A percentile compares a stretch with the other conserved stretches of the same genome.
These are phyloP conservation scores for Ellobius talpinus DNA, from an alignment of 2,113 vertebrate species.

Conservation along the genomic window DNA sequence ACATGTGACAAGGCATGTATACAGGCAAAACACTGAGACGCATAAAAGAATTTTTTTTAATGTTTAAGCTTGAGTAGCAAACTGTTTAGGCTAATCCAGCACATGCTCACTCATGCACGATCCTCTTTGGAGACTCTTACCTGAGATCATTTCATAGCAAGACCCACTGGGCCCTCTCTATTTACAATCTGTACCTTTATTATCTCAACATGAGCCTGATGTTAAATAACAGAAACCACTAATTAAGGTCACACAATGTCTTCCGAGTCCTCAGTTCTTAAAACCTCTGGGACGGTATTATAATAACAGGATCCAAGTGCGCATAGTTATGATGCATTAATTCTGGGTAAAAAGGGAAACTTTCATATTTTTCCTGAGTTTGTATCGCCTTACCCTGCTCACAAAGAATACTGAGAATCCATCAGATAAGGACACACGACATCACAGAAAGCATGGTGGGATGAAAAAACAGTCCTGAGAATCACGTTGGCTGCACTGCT, in stretches of 20 bases:
- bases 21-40: background rate
- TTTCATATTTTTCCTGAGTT: conserved; percentile 12
- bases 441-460: background rate
- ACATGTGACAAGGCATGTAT: background rate
- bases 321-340: background rate
- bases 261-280: conserved; percentile 30
- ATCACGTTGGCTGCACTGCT: background rate
- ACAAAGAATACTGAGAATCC: background rate
- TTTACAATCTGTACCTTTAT: conserved; percentile 21
- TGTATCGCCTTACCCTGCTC: background rate
- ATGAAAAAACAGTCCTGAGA: conserved; percentile 13
- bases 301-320: conserved; percentile 36
- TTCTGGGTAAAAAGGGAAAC: conserved; percentile 4
- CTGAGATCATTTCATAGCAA: background rate
- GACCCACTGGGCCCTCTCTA: background rate
- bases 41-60: background rate
- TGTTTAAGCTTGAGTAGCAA: background rate
- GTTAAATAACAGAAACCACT: conserved; percentile 11
- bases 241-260: conserved; percentile 2
- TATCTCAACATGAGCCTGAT: background rate
- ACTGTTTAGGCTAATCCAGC: background rate
- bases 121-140: conserved; percentile 37
- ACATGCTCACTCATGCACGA: background rate
- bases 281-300: background rate
- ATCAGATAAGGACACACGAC: conserved; percentile 31